Evolutionary conservation across 2,888 invertebrate genomes (phyloP), one percentile per base, ranked within the genome.

Genomic region (Erebia epiphron): DNA sequence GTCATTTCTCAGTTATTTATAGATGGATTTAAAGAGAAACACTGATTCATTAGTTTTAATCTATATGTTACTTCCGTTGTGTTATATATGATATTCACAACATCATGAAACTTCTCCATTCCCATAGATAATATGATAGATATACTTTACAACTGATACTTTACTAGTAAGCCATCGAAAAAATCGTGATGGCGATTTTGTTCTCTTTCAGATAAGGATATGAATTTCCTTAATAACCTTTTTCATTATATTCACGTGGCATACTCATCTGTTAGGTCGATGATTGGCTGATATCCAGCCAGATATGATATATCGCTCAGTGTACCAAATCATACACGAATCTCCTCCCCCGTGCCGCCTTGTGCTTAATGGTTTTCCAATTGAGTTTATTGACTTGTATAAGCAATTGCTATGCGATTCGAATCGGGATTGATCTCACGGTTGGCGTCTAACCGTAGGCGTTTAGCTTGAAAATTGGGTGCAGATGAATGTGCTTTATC

Each of bases 341-440:
- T 43, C 43, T 43, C 18, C 10, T 56, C 56, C 14, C 41, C 60
- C 41, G 4, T 60, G 4, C 41, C 60, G 18, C 56, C 54, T 13
- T n/a, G 41, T 43, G 43, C 65, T 56, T 56, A 65, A 65, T 65
- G 65, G 54, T 11, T 56, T 65, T 56, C 41, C 18, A 56, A 65
- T 65, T 56, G 56, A 43, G 43, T 56, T 65, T 65, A 65, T 65
- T 56, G 65, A 56, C 54, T 64, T 65, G 65, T 65, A 14, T 14
- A 54, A 18, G 65, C 41, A 13, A 62, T 64, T 64, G 64, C 64
- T 64, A 43, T 11, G 56, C 16, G 18, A 65, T 65, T 56, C n/a
- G n/a, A 26, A 43, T 64, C 16, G 41, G 26, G 52, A 52, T 64
- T 52, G 64, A 64, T 65, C 35, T 65, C 56, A 43, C 18, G 54